Evolutionary conservation across 2,888 invertebrate genomes (phyloP).

Genomic region (Dichetophora obliterata): DNA sequence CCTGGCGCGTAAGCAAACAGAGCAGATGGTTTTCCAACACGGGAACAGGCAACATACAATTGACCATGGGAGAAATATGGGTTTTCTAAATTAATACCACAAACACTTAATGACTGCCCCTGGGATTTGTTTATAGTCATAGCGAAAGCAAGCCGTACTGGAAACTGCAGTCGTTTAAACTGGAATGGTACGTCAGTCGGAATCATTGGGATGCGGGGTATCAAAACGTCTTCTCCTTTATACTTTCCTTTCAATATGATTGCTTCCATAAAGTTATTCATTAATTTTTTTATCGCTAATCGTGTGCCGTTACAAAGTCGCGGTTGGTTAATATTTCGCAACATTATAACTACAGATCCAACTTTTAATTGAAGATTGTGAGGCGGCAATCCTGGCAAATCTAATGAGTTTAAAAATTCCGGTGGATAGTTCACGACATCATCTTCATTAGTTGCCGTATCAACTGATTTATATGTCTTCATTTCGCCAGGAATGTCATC

Average conservation of each 20-base stretch:
- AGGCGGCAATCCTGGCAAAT: conserved; percentile 46
- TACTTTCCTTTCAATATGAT: conserved; percentile 42
- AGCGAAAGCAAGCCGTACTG: conserved; percentile 36
- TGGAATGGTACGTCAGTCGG: conserved; percentile 38
- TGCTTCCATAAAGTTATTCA: conserved; percentile 44
- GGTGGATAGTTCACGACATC: conserved; percentile 46
- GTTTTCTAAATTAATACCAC: conserved; percentile 20
- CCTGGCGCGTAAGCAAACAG: conserved; percentile 7
- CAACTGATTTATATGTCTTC: conserved; percentile 44
- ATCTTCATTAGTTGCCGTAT: conserved; percentile 41
- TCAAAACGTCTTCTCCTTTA: conserved; percentile 40
- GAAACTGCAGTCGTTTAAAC: conserved; percentile 42
- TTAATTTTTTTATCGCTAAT: too few species aligned
- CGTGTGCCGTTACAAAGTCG: too few species aligned
- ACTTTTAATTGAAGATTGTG: conserved; percentile 46
- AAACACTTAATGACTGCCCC: conserved; percentile 39
- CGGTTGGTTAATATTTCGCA: too few species aligned
- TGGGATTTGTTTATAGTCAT: conserved; percentile 44
- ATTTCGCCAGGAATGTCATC: conserved; percentile 34
- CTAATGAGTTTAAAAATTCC: conserved; percentile 49
- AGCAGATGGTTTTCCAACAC: conserved; percentile 20
- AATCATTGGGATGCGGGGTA: conserved; percentile 39
- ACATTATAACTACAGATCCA: conserved; percentile 34
- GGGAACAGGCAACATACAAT: conserved; percentile 26
- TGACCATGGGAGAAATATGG: conserved; percentile 32